Conservation (phyloP, 2,797 vertebrate species). For the Notolabrus celidotus region DNA sequence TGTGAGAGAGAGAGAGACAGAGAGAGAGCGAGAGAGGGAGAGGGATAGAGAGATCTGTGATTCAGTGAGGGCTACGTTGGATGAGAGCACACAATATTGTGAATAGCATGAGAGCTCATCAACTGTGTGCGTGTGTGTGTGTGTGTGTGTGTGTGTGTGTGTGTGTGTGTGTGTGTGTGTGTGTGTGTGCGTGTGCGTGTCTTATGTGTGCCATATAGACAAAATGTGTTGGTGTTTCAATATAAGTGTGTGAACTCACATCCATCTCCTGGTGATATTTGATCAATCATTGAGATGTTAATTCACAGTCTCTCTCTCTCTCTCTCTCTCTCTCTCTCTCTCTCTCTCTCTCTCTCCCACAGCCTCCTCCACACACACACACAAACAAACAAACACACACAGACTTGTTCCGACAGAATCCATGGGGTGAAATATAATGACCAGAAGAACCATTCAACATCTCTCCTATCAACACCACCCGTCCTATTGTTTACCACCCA, state of each 20-base stretch:
- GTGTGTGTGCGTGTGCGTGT: slow-evolving; percentile 3
- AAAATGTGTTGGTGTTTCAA: slow-evolving; percentile 42
- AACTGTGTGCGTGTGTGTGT: slow-evolving; percentile 14
- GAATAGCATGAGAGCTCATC: slow-evolving; percentile 28
- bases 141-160: background rate
- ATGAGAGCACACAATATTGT: slow-evolving; percentile 8
- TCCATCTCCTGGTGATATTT: slow-evolving; percentile 53
- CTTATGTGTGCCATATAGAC: background rate
- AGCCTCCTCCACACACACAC: slow-evolving; percentile 6
- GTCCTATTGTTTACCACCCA: slow-evolving; percentile 57
- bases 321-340: background rate
- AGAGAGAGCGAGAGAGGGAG: background rate
- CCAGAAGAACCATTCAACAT: slow-evolving; percentile 51
- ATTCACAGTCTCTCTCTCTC: slow-evolving; percentile 16
- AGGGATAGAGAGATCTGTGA: slow-evolving; percentile 11
- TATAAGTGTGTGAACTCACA: slow-evolving; percentile 57
- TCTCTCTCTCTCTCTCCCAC: background rate
- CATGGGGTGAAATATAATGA: slow-evolving; percentile 58
- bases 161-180: background rate
- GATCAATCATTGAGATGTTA: slow-evolving; percentile 45
- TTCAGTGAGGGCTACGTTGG: slow-evolving; percentile 37
- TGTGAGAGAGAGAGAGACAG: slow-evolving; percentile 17
- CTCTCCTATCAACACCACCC: slow-evolving; percentile 52
- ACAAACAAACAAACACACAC: slow-evolving; percentile 1
- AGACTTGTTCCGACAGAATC: slow-evolving; percentile 44